These are phyloP conservation scores for Liasis olivaceus DNA, from an alignment of 2,797 vertebrate genomes.

Conservation along the genomic window DNA sequence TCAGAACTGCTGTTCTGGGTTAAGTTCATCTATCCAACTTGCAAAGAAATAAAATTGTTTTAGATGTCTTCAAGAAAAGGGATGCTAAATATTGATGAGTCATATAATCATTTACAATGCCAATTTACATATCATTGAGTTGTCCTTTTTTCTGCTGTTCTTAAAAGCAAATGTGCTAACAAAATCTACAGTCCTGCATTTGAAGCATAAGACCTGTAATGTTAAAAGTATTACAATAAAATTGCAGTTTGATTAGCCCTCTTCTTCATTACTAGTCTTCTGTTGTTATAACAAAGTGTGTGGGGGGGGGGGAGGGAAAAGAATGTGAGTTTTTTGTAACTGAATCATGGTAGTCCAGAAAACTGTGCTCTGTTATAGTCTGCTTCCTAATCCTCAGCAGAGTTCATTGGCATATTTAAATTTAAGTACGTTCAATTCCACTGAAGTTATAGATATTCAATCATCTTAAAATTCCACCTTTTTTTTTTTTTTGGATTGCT, in stretches of 20 bases:
- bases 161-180: background rate
- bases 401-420: background rate
- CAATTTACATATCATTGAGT: slow-evolving; percentile 32
- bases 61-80: slow-evolving; percentile 24
- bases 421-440: background rate
- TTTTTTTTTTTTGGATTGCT: background rate
- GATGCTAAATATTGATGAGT: slow-evolving; percentile 33
- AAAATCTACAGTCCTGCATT: slow-evolving; percentile 25
- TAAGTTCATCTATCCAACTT: background rate
- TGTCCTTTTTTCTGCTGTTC: slow-evolving; percentile 20
- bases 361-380: slow-evolving; percentile 21
- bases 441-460: background rate
- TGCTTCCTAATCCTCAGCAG: background rate
- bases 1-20: background rate
- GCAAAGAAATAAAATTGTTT: background rate
- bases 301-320: background rate
- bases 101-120: slow-evolving; percentile 38
- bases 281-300: slow-evolving; percentile 28
- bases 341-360: slow-evolving; percentile 26
- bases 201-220: background rate
- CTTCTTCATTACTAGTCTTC: slow-evolving; percentile 25
- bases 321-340: background rate
- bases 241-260: slow-evolving; percentile 32
- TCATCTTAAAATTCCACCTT: background rate
- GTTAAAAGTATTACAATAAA: background rate